A percentile compares a stretch with the other conserved stretches of the same genome.
phyloP scores from a whole-genome alignment of 2,888 invertebrate species.

The Trissolcus brochymenae region DNA sequence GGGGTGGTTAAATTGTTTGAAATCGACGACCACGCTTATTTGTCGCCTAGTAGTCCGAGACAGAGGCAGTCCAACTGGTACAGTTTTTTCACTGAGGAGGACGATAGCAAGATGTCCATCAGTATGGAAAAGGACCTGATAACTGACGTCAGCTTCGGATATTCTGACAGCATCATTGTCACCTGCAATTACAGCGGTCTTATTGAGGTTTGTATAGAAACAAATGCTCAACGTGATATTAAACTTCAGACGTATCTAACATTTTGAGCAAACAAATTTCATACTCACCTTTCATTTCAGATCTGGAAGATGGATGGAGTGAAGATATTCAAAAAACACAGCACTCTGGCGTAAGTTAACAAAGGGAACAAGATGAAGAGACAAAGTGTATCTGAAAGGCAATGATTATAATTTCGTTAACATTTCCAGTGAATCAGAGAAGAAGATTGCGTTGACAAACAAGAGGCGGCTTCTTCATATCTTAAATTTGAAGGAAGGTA shows the following conservation, averaged over 20 bases:
- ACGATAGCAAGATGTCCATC: constrained; percentile 66
- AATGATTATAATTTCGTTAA: neutral
- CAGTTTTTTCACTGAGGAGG: constrained; percentile 62
- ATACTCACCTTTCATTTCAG: constrained; percentile 52
- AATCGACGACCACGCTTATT: constrained; percentile 60
- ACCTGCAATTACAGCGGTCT: constrained; percentile 67
- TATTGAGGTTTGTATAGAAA: constrained; percentile 62
- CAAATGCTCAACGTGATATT: neutral
- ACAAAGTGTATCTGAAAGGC: no score
- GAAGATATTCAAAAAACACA: constrained; percentile 40
- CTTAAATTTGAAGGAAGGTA: constrained; percentile 65
- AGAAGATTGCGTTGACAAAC: constrained; percentile 59
- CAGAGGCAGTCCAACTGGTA: constrained; percentile 70
- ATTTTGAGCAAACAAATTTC: neutral
- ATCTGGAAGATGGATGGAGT: constrained; percentile 67
- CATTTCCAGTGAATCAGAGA: constrained; percentile 5
- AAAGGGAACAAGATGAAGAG: neutral
- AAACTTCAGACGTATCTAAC: neutral
- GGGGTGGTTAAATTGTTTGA: constrained; percentile 79
- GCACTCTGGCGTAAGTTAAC: constrained; percentile 49
- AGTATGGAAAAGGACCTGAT: constrained; percentile 62
- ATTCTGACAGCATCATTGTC: constrained; percentile 63
- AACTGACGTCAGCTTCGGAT: constrained; percentile 66
- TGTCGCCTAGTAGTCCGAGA: constrained; percentile 63
- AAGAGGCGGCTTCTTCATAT: constrained; percentile 63